phyloP scores from a whole-genome alignment of 2,113 vertebrate species.

The Lethenteron reissneri region DNA sequence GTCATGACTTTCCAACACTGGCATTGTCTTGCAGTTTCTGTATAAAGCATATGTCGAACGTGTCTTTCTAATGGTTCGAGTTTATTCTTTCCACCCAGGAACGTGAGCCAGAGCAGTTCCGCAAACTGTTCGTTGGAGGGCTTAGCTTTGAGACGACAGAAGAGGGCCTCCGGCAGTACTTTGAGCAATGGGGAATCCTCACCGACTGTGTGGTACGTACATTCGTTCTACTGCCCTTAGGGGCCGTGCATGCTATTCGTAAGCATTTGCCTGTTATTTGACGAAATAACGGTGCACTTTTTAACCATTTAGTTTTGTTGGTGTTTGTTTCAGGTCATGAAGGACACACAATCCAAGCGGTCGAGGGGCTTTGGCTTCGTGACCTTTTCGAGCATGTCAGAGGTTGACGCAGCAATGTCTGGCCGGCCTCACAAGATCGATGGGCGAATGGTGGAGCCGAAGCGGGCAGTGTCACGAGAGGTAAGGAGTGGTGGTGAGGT shows the following conservation, averaged over 20 bases:
- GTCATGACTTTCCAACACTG: no score
- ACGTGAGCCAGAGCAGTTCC: conserved; percentile 42
- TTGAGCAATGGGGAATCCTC: conserved; percentile 50
- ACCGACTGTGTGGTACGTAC: conserved; percentile 47
- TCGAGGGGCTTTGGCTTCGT: conserved; percentile 51
- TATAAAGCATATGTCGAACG: no score
- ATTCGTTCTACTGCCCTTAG: rapidly evolving
- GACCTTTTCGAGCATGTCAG: conserved; percentile 44
- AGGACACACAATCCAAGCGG: conserved; percentile 46
- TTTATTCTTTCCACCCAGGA: no score
- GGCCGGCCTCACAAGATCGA: conserved; percentile 48
- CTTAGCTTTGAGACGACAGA: conserved; percentile 51
- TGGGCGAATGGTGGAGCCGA: conserved; percentile 45
- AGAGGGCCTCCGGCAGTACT: conserved; percentile 44
- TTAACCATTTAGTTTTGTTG: no score
- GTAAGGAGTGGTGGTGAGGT: conserved; percentile 15
- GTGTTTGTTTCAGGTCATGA: conserved; percentile 28
- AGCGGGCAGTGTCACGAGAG: conserved; percentile 47
- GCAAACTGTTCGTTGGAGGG: conserved; percentile 46
- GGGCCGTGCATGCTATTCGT: not conserved
- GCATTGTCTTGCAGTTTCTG: no score
- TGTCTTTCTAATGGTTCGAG: no score
- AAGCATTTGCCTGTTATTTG: no score
- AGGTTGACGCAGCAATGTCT: conserved; percentile 49
- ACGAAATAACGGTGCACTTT: no score